Base-by-base conservation (phyloP, 2,113 vertebrate genomes). In the Gambusia affinis region DNA sequence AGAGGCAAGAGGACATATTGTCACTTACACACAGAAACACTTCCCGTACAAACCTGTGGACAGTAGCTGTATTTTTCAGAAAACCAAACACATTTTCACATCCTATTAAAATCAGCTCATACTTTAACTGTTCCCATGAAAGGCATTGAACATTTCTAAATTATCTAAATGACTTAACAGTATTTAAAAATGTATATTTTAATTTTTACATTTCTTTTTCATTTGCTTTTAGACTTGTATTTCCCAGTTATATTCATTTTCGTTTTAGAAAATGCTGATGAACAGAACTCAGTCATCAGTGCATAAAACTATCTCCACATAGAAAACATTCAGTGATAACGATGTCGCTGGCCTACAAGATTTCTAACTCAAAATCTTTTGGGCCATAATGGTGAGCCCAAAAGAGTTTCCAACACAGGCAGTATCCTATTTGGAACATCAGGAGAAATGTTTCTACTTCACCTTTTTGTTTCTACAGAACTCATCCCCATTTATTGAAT, bases 1-100 rank as follows among this genome's bases (percentile, higher is more conserved):
- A 70, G 35, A 47, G 44, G 44, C 44, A 47, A 47, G 44, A 47
- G 19, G 44, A 17, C 0, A 15, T 81, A 70, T 68, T 42, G 64
- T 22, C 80, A 72, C 51, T 31, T 3, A 4, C 35, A 67, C 68
- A 61, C 70, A 79, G 17, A 62, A 70, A 84, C 71, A 78, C 74
- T 62, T 73, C 42, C 14, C 1, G 3, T 44, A 44, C 42, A 44
- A 15, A 44, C 42, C 44, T 47, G 44, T 6, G 44, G 19, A 47
- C 44, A 47, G 4, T 17, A 15, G 42, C 14, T 44, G 15, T 17
- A 44, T 44, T 12, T 44, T 44, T 44, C 14, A 44, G 14, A 44
- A 44, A 44, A 44, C 12, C 42, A 44, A 44, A 44, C 42, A 44
- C 15, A 47, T 17, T 47, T 19, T 22, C 17, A 47, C 44, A 64